Conservation (phyloP, 2,113 vertebrate genomes). For the Engystomops pustulosus region DNA sequence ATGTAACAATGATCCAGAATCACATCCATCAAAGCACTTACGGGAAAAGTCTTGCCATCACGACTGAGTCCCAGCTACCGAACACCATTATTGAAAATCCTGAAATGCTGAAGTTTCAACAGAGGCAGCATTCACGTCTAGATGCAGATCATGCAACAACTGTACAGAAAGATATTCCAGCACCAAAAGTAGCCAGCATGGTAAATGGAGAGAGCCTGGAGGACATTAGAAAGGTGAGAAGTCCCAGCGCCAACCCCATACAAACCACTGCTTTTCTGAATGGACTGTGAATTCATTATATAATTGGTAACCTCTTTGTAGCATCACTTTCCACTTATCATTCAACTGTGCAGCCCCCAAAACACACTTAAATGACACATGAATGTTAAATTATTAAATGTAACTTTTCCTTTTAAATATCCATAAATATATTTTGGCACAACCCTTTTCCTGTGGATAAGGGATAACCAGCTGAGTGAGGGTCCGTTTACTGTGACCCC, state of each 20-base stretch:
- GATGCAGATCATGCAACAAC: constrained; percentile 77
- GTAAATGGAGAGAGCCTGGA: constrained; percentile 96
- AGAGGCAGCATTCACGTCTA: constrained; percentile 78
- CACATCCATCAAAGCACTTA: constrained; percentile 96
- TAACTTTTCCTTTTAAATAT: too few relatives aligned
- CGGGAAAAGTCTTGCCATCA: constrained; percentile 95
- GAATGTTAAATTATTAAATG: too few relatives aligned
- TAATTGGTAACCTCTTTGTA: too few relatives aligned
- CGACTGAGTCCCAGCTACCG: constrained; percentile 90
- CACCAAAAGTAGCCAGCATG: constrained; percentile 88
- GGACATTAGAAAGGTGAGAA: constrained; percentile 91
- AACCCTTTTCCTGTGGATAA: too few relatives aligned
- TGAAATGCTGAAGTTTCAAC: constrained; percentile 96
- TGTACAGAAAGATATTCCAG: constrained; percentile 63
- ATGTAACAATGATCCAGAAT: constrained; percentile 77
- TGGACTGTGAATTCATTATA: too few relatives aligned
- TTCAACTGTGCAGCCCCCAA: too few relatives aligned
- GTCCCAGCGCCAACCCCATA: too few relatives aligned
- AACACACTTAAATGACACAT: too few relatives aligned
- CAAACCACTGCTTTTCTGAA: background rate
- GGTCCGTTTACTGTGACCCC: too few relatives aligned
- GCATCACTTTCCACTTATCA: too few relatives aligned
- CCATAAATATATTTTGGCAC: too few relatives aligned
- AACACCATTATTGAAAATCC: constrained; percentile 98
- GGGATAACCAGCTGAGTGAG: too few relatives aligned